Conservation (phyloP, 2,113 vertebrate genomes). For the Pelvicachromis taeniatus region DNA sequence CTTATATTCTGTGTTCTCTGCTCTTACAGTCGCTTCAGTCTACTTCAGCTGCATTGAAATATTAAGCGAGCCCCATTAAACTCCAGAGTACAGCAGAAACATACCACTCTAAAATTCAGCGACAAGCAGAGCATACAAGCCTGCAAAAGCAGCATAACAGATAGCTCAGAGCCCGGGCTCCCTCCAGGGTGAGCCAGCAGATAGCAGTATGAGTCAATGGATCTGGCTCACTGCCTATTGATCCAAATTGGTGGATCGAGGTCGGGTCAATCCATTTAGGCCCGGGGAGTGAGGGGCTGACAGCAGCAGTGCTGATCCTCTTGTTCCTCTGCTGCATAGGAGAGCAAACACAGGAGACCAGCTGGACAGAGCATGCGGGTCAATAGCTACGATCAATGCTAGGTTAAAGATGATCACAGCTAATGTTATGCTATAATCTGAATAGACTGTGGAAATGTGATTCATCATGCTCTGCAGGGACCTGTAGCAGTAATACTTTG, state of each 20-base stretch:
- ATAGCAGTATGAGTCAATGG: conserved; percentile 11
- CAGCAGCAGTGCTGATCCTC: background rate
- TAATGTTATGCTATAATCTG: conserved; percentile 33
- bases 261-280: conserved; percentile 50
- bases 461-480: conserved; percentile 7
- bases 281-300: background rate
- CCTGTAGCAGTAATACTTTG: background rate
- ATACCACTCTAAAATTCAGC: background rate
- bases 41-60: conserved; percentile 21
- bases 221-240: conserved; percentile 26
- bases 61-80: conserved; percentile 28
- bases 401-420: conserved; percentile 48
- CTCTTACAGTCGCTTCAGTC: background rate
- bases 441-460: conserved; percentile 14
- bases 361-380: conserved; percentile 11
- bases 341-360: conserved; percentile 6
- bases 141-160: background rate
- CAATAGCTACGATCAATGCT: conserved; percentile 31
- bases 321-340: background rate
- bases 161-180: background rate
- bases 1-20: background rate
- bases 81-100: conserved; percentile 3
- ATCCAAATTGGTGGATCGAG: conserved; percentile 36
- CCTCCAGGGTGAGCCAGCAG: background rate
- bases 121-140: background rate